Conservation (phyloP, 2,113 vertebrate genomes). For the Falco punctatus region DNA sequence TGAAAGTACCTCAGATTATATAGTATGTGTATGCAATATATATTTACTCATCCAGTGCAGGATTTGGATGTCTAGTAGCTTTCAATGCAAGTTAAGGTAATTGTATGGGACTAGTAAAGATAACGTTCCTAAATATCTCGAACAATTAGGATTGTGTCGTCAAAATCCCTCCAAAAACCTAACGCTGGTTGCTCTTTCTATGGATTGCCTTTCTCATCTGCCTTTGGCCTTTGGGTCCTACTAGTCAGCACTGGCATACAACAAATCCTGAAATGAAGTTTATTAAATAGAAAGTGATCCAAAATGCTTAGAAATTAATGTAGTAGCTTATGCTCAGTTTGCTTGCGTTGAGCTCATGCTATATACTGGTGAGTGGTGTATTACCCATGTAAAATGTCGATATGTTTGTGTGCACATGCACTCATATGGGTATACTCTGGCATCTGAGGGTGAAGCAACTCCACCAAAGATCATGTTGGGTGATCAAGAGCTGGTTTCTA, state of each 20-base stretch:
- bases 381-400: no score
- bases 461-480: background rate
- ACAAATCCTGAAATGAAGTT: background rate
- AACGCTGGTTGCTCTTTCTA: background rate
- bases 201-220: background rate
- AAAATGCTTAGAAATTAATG: background rate
- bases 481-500: fast-evolving
- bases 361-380: background rate
- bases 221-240: background rate
- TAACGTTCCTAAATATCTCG: background rate
- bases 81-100: background rate
- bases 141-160: background rate
- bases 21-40: fast-evolving
- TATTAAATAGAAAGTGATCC: background rate
- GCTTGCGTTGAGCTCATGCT: background rate
- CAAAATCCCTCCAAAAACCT: background rate
- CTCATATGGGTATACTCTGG: background rate
- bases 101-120: background rate
- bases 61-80: background rate
- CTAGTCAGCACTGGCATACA: background rate
- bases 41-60: background rate
- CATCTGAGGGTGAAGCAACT: background rate
- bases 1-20: background rate
- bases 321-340: background rate
- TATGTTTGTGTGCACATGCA: fast-evolving